A percentile compares a stretch with the other conserved stretches of the same genome.
phyloP scores from a whole-genome alignment of 2,888 invertebrate species.

The Flabesymbios commensalis region DNA sequence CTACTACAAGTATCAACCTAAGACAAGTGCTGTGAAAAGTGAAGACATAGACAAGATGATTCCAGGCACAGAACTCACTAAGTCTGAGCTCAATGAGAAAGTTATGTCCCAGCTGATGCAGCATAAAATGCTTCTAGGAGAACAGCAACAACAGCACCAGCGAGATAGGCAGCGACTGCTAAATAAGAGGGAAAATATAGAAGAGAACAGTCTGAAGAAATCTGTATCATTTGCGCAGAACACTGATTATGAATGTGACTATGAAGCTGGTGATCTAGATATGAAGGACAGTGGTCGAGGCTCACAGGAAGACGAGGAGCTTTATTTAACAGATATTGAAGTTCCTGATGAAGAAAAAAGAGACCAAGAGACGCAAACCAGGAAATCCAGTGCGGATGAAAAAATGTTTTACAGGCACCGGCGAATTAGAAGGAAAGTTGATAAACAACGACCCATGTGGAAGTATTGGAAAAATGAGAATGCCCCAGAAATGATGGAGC shows the following conservation, averaged over 20 bases:
- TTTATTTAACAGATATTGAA: background rate
- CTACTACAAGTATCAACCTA: constrained; percentile 15
- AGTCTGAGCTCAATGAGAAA: constrained; percentile 48
- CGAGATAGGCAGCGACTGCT: constrained; percentile 36
- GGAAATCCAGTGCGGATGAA: background rate
- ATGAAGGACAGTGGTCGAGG: constrained; percentile 33
- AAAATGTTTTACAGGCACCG: background rate
- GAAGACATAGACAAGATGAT: constrained; percentile 39
- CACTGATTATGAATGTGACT: constrained; percentile 17
- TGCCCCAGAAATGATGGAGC: constrained; percentile 41
- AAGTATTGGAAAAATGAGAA: constrained; percentile 51
- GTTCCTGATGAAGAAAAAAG: no score
- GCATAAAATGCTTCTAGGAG: constrained; percentile 22
- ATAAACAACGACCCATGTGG: constrained; percentile 23
- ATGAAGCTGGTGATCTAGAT: constrained; percentile 27
- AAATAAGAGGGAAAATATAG: constrained; percentile 38
- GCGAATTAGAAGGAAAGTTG: background rate
- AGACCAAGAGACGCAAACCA: no score
- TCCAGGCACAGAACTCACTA: constrained; percentile 53
- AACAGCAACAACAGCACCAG: no score
- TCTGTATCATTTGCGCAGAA: constrained; percentile 17
- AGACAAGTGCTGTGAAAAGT: constrained; percentile 30
- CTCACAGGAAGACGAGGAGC: constrained; percentile 21
- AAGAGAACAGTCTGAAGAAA: constrained; percentile 32
- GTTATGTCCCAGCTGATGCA: constrained; percentile 44